Percentiles rank a stretch among this genome's conserved stretches.
Evolutionary conservation across 2,888 invertebrate genomes (phyloP).

Genomic region (Camponotus fellah): DNA sequence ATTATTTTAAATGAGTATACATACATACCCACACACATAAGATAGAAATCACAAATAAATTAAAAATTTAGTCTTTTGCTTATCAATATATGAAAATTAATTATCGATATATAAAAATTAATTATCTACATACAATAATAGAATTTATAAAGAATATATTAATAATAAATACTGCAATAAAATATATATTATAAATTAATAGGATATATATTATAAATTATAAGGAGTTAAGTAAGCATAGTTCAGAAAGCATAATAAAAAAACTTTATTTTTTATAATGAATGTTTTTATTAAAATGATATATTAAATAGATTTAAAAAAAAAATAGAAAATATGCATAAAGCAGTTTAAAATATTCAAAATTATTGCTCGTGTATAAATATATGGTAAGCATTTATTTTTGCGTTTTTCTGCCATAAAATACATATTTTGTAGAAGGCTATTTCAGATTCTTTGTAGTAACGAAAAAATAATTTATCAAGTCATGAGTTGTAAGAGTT

Average conservation of each 20-base stretch:
- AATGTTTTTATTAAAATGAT: neutral
- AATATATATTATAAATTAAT: neutral
- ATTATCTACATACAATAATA: neutral
- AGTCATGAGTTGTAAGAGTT: neutral
- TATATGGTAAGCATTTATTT: neutral
- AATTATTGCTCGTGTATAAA: neutral
- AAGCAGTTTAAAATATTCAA: neutral
- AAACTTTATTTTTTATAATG: neutral
- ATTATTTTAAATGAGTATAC: neutral
- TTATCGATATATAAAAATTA: no score
- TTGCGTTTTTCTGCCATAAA: neutral
- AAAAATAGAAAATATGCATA: neutral
- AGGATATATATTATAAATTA: neutral
- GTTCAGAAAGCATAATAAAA: neutral
- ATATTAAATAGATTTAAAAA: neutral
- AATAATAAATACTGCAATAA: neutral
- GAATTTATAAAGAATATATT: neutral
- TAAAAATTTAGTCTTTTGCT: neutral
- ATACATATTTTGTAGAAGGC: neutral
- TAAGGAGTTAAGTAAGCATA: neutral
- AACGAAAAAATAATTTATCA: neutral
- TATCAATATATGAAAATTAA: neutral
- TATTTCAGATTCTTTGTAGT: neutral
- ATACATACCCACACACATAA: neutral
- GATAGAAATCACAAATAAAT: neutral